Base-by-base conservation (phyloP, 2,888 invertebrate genomes). In the Thecocarcelia acutangulata region DNA sequence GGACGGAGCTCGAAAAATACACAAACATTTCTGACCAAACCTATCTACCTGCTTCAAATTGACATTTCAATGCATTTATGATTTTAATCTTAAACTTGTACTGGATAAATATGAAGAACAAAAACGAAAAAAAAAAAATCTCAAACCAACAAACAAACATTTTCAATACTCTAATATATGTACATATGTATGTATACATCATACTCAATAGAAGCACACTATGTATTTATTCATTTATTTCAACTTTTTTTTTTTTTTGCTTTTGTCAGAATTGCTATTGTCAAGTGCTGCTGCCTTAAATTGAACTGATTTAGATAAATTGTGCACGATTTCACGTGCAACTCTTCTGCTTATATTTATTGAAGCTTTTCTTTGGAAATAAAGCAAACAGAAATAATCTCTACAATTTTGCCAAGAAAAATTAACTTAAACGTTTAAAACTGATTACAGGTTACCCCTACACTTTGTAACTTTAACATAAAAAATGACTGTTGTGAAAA, bases 1-100 rank as follows among this genome's bases (percentile, higher is more conserved):
- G 28, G 68, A 58, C 77, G 11, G 4, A 46, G 15, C 19, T 56
- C n/a, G 17, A 61, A 48, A 54, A 40, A 48, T 44, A 79, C 68
- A 70, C 78, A 82, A 72, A 75, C 79, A 83, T 69, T 76, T 76
- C 72, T 72, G 79, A 83, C 79, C 79, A 83, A 79, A 76, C 83
- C 83, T 83, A 83, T 83, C 75, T 83, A 83, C 79, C 83, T 80
- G 83, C 69, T 79, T 69, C 42, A 83, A 72, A 83, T 87, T 88
- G 88, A 88, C 88, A 88, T 88, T 88, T 88, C 88, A 88, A 88
- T 88, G 88, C 88, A 88, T 88, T 88, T 88, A 87, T 88, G 88
- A 88, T 88, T 87, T 86, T 87, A 86, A 88, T 88, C 88, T 87
- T 68, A 50, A 68, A 75, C 72, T 80, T 78, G 79, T 75, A 82